Evolutionary conservation across 1,140 invertebrate genomes (phyloP).

Genomic region (Sipha flava): DNA sequence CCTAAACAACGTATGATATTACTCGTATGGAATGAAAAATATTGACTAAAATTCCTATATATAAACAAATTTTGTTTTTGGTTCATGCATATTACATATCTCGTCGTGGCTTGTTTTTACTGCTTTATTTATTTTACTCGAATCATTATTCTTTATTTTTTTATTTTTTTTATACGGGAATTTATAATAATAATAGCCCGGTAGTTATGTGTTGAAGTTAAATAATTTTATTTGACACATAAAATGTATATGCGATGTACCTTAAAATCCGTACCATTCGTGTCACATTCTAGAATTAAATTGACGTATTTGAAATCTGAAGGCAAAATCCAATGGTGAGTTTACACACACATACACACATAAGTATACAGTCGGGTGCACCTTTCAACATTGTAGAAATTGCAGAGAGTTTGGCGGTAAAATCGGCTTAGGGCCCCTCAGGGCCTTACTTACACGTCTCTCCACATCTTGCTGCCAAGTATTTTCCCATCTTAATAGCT

Average conservation of each 20-base stretch:
- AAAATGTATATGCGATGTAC: background rate
- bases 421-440: constrained; percentile 18
- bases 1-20: constrained; percentile 23
- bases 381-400: background rate
- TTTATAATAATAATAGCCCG: background rate
- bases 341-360: background rate
- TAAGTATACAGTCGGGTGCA: background rate
- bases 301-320: background rate
- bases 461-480: background rate
- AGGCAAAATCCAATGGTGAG: background rate
- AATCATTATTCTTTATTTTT: constrained; percentile 23
- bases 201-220: background rate
- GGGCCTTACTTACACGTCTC: constrained; percentile 4
- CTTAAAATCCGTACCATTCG: background rate
- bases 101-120: background rate
- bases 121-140: background rate
- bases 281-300: background rate
- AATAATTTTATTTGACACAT: background rate
- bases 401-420: background rate
- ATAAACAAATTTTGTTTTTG: constrained; percentile 9
- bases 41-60: constrained; percentile 24
- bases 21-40: background rate
- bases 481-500: constrained; percentile 1
- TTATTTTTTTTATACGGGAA: background rate
- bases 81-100: constrained; percentile 27